Evolutionary conservation across 2,797 vertebrate genomes (phyloP).

Genomic region (Hippoglossus hippoglossus): DNA sequence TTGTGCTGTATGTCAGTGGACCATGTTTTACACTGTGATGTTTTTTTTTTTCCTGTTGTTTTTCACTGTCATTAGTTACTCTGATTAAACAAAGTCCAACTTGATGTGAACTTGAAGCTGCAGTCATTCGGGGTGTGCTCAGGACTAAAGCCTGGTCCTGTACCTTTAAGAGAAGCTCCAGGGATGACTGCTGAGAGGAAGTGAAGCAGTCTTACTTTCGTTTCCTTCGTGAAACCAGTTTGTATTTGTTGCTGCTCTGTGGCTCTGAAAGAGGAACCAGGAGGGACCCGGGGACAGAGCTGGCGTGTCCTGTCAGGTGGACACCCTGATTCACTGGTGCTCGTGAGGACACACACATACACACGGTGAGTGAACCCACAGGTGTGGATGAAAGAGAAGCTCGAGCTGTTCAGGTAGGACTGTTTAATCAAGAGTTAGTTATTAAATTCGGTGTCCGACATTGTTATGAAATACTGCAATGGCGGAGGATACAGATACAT

Average conservation of each 20-base stretch:
- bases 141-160: slow-evolving; percentile 16
- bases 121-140: too few species aligned
- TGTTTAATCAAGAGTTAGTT: too few species aligned
- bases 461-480: too few species aligned
- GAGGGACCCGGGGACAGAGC: neutral
- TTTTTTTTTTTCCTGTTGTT: slow-evolving; percentile 17
- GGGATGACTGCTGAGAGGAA: slow-evolving; percentile 58
- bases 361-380: too few species aligned
- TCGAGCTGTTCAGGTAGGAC: too few species aligned
- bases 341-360: neutral
- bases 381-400: neutral
- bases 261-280: slow-evolving; percentile 64
- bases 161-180: slow-evolving; percentile 63
- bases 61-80: slow-evolving; percentile 14
- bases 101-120: neutral
- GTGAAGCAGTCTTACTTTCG: slow-evolving; percentile 67
- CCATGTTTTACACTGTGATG: slow-evolving; percentile 46
- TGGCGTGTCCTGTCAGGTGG: neutral
- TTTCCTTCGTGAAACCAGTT: slow-evolving; percentile 62
- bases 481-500: too few species aligned
- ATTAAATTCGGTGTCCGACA: too few species aligned
- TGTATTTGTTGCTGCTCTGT: slow-evolving; percentile 43
- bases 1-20: slow-evolving; percentile 43
- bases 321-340: neutral
- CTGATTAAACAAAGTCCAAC: slow-evolving; percentile 48